These are phyloP conservation scores for Propsilocerus akamusi DNA, from an alignment of 1,140 invertebrate genomes.

Conservation along the genomic window DNA sequence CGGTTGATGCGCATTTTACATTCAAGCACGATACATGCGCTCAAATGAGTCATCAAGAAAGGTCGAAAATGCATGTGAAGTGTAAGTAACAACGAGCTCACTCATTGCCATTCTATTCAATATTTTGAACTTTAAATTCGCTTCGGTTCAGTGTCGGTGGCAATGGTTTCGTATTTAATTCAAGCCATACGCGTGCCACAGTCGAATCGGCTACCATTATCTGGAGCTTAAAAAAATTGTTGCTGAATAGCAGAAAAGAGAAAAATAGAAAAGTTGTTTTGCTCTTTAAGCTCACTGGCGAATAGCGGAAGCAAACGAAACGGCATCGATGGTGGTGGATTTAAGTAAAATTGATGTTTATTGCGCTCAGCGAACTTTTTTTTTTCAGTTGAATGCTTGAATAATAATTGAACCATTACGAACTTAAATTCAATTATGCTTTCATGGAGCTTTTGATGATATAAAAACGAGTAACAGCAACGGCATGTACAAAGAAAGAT, in stretches of 20 bases:
- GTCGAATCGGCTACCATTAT: too few relatives aligned
- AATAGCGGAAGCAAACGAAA: not conserved
- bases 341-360: constrained; percentile 4
- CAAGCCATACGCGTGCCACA: not conserved
- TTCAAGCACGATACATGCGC: too few relatives aligned
- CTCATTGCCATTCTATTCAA: too few relatives aligned
- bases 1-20: not conserved
- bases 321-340: not conserved
- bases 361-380: not conserved
- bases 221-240: too few relatives aligned
- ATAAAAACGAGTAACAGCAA: too few relatives aligned
- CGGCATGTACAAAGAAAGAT: too few relatives aligned
- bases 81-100: not conserved
- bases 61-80: not conserved
- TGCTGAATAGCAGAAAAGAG: too few relatives aligned
- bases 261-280: not conserved
- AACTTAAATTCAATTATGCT: constrained; percentile 4
- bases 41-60: too few relatives aligned
- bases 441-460: too few relatives aligned
- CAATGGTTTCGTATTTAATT: not conserved
- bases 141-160: not conserved
- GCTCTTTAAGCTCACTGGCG: not conserved
- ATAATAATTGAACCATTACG: constrained; percentile 1
- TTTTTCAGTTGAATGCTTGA: not conserved
- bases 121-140: not conserved